Evolutionary conservation across 2,797 vertebrate genomes (phyloP).

Genomic region (Tachyglossus aculeatus): DNA sequence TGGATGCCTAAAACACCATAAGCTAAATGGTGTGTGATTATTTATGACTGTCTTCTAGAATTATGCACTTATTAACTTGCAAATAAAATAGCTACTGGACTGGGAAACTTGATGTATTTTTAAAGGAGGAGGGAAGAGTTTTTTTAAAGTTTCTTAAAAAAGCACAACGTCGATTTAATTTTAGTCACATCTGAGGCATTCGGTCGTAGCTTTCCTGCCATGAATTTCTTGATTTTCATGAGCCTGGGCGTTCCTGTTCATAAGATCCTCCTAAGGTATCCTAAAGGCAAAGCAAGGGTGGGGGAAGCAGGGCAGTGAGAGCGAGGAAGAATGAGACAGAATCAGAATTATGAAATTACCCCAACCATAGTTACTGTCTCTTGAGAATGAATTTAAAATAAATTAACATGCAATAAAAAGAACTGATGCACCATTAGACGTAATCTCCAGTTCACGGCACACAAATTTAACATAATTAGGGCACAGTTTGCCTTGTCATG

Average conservation of each 20-base stretch:
- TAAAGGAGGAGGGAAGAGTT: background rate
- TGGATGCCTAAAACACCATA: background rate
- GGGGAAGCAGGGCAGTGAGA: background rate
- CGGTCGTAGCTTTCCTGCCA: background rate
- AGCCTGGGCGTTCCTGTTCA: background rate
- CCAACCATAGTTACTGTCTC: background rate
- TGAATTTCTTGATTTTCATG: background rate
- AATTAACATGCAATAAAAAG: background rate
- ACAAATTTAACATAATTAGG: background rate
- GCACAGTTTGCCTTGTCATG: accelerated
- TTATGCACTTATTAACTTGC: background rate
- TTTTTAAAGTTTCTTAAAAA: background rate
- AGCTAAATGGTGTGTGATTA: background rate
- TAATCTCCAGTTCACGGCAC: background rate
- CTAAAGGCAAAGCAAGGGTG: background rate
- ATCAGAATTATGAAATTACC: accelerated
- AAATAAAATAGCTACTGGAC: background rate
- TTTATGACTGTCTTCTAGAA: background rate
- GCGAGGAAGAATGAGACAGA: background rate
- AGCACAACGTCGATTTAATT: background rate
- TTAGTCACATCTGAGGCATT: background rate
- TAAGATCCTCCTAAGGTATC: background rate
- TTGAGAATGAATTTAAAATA: background rate
- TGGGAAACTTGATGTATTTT: background rate
- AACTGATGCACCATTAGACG: background rate